Evolutionary conservation across 2,888 invertebrate genomes (phyloP).

Genomic region (Eupelmus urozonus): DNA sequence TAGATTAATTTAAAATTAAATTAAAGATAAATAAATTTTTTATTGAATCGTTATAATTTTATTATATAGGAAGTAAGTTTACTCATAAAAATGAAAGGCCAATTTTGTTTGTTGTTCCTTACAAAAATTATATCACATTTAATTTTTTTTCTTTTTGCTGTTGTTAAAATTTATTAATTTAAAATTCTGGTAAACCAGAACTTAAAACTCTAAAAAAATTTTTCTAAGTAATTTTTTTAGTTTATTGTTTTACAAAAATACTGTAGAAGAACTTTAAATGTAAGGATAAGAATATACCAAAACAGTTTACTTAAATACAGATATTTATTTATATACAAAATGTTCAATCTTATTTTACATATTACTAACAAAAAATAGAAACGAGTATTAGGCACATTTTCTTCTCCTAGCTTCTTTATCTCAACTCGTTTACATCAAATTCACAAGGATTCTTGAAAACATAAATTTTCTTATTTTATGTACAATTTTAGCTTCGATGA

Average conservation of each 20-base stretch:
- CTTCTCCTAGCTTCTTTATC: slow-evolving; percentile 17
- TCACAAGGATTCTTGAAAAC: slow-evolving; percentile 22
- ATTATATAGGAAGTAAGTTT: too few species aligned
- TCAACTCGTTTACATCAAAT: slow-evolving; percentile 15
- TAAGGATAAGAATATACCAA: too few species aligned
- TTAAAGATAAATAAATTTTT: too few species aligned
- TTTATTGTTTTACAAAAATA: neutral
- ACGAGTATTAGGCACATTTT: slow-evolving; percentile 53
- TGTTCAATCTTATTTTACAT: slow-evolving; percentile 46
- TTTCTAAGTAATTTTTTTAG: neutral
- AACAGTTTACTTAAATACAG: slow-evolving; percentile 29
- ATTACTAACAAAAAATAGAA: slow-evolving; percentile 42
- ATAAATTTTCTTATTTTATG: slow-evolving; percentile 25
- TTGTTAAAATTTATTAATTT: too few species aligned
- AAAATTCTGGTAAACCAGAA: too few species aligned
- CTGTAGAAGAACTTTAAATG: too few species aligned
- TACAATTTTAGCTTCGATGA: slow-evolving; percentile 40
- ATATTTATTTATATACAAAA: slow-evolving; percentile 57
- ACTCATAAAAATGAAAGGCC: too few species aligned
- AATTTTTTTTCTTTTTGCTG: neutral
- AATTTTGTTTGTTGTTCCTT: too few species aligned
- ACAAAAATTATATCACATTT: too few species aligned
- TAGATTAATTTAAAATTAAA: too few species aligned
- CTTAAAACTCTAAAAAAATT: neutral
- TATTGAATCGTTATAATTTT: too few species aligned